A percentile compares a stretch with the other conserved stretches of the same genome.
These are phyloP conservation scores for Trachurus trachurus DNA, from an alignment of 2,797 vertebrate genomes.

Conservation along the genomic window DNA sequence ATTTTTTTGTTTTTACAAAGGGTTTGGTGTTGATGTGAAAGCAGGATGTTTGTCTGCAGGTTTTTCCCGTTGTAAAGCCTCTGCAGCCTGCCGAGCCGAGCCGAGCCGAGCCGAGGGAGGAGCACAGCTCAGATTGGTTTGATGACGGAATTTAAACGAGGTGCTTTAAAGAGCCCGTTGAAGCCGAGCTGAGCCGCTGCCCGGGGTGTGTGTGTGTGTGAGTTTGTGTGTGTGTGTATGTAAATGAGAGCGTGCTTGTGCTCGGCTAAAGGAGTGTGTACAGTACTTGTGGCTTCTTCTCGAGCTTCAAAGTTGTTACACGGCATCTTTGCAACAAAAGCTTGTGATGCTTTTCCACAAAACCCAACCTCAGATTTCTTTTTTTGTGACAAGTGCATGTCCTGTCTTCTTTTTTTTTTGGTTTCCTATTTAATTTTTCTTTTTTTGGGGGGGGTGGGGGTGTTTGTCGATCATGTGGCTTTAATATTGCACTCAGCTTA, in stretches of 20 bases:
- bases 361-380: neutral
- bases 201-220: constrained; percentile 8
- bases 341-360: constrained; percentile 9
- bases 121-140: neutral
- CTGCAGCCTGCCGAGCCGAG: neutral
- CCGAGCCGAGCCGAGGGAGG: neutral
- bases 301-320: constrained; percentile 24
- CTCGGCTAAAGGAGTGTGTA: constrained; percentile 43
- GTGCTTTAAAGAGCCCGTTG: neutral
- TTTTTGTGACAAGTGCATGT: constrained; percentile 45
- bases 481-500: constrained; percentile 63
- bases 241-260: neutral
- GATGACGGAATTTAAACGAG: neutral
- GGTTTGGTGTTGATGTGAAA: neutral
- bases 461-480: constrained; percentile 32
- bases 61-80: neutral
- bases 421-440: neutral
- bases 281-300: constrained; percentile 46
- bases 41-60: neutral
- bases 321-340: constrained; percentile 24
- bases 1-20: neutral
- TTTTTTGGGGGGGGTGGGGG: neutral
- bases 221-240: too few species aligned
- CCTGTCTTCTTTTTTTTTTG: constrained; percentile 6
- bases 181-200: constrained; percentile 24